phyloP scores from a whole-genome alignment of 2,888 invertebrate genomes.

The Emmelina monodactyla region DNA sequence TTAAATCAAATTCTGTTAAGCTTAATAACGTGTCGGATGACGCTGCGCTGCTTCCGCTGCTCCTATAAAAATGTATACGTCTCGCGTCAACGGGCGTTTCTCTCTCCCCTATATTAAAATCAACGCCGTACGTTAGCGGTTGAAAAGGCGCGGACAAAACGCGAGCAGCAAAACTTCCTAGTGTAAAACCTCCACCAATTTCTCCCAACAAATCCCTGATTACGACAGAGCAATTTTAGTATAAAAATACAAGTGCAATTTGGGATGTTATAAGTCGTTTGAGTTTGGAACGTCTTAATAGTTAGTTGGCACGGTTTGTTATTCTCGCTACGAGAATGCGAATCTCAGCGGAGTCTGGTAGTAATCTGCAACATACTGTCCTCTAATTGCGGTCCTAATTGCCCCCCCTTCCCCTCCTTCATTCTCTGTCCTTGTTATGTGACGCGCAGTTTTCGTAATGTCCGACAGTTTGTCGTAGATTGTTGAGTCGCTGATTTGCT shows the following conservation, averaged over 20 bases:
- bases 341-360: conserved; percentile 42
- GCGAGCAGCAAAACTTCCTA: conserved; percentile 9
- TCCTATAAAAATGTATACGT: conserved; percentile 3
- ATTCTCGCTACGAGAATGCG: conserved; percentile 42
- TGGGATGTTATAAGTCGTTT: conserved; percentile 15
- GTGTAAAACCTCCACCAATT: conserved; percentile 8
- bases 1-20: too few species aligned
- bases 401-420: conserved; percentile 38
- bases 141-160: conserved; percentile 17
- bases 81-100: conserved; percentile 12
- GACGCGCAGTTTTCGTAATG: conserved; percentile 13
- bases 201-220: conserved; percentile 23
- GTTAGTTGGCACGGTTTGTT: conserved; percentile 58
- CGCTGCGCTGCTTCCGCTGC: conserved; percentile 3
- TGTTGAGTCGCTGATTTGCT: too few species aligned
- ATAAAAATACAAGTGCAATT: conserved; percentile 29
- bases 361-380: conserved; percentile 64
- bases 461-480: not conserved
- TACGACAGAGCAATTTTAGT: conserved; percentile 22
- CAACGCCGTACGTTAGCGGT: conserved; percentile 23
- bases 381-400: conserved; percentile 65
- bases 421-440: conserved; percentile 25
- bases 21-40: too few species aligned
- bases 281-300: conserved; percentile 48
- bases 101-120: conserved; percentile 36